A percentile compares a stretch with the other conserved stretches of the same genome.
phyloP scores from a whole-genome alignment of 1,140 invertebrate species.

The Drosophila rufa region DNA sequence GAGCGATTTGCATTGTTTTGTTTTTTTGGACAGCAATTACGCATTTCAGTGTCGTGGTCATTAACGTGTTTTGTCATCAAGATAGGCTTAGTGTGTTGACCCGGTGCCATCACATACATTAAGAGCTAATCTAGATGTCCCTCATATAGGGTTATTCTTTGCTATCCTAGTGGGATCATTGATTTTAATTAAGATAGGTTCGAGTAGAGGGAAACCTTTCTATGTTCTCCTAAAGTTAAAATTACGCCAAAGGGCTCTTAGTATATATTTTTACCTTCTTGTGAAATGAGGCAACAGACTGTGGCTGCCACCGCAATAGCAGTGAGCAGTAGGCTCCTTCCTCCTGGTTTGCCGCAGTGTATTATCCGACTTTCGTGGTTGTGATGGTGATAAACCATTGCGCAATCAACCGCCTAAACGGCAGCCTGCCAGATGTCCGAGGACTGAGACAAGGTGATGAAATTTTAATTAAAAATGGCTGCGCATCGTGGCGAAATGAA shows the following conservation, averaged over 20 bases:
- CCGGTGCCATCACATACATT: constrained; percentile 4
- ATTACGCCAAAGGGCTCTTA: no score
- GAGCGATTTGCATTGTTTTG: constrained; percentile 44
- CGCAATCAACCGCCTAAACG: constrained; percentile 65
- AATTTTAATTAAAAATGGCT: constrained; percentile 63
- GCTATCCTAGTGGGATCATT: not conserved
- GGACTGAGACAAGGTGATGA: constrained; percentile 41
- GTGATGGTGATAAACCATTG: constrained; percentile 60
- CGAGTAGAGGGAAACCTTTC: not conserved
- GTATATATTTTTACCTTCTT: constrained; percentile 43
- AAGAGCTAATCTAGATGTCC: constrained; percentile 12
- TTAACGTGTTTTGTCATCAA: constrained; percentile 33
- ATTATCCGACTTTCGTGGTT: constrained; percentile 23
- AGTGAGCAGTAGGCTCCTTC: constrained; percentile 20
- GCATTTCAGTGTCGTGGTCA: constrained; percentile 32
- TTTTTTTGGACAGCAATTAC: constrained; percentile 37
- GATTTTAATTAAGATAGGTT: constrained; percentile 17
- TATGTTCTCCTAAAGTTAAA: not conserved
- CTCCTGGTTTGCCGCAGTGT: constrained; percentile 31
- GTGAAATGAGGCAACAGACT: constrained; percentile 17
- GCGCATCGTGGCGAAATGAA: constrained; percentile 16
- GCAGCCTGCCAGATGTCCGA: constrained; percentile 49
- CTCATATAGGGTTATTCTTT: constrained; percentile 8
- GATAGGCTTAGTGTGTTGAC: constrained; percentile 28
- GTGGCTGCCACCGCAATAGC: constrained; percentile 24